These are phyloP conservation scores for Ceratitis capitata DNA, from an alignment of 1,140 invertebrate species.

Conservation along the genomic window DNA sequence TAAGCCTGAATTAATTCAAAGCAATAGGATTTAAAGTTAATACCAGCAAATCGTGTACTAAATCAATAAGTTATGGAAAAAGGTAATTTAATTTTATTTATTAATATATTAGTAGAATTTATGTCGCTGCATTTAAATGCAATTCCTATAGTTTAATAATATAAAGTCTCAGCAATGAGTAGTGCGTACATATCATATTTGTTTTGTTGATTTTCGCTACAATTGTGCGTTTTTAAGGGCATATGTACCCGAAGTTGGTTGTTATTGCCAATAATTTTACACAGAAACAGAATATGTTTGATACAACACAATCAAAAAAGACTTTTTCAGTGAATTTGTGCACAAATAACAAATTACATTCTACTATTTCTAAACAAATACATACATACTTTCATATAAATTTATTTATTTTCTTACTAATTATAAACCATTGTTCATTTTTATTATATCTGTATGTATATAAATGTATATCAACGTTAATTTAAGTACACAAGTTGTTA, in stretches of 20 bases:
- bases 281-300: not conserved
- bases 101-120: too few relatives aligned
- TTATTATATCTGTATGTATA: not conserved
- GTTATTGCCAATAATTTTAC: not conserved
- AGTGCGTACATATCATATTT: not conserved
- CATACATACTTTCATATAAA: not conserved
- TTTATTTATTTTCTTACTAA: conserved; percentile 9
- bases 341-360: conserved; percentile 8
- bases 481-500: not conserved
- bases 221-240: not conserved
- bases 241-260: not conserved
- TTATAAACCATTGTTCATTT: not conserved
- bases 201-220: not conserved
- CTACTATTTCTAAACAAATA: not conserved
- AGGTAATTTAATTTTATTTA: not conserved
- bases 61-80: not conserved
- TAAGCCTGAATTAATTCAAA: not conserved
- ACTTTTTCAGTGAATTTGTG: conserved; percentile 12
- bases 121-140: too few relatives aligned
- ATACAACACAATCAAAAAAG: not conserved
- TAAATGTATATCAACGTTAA: not conserved
- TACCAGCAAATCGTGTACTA: too few relatives aligned
- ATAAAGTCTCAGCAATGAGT: too few relatives aligned
- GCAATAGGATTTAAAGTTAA: too few relatives aligned
- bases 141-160: too few relatives aligned